phyloP scores from a whole-genome alignment of 2,113 vertebrate species.

The Oenanthe oenanthe region DNA sequence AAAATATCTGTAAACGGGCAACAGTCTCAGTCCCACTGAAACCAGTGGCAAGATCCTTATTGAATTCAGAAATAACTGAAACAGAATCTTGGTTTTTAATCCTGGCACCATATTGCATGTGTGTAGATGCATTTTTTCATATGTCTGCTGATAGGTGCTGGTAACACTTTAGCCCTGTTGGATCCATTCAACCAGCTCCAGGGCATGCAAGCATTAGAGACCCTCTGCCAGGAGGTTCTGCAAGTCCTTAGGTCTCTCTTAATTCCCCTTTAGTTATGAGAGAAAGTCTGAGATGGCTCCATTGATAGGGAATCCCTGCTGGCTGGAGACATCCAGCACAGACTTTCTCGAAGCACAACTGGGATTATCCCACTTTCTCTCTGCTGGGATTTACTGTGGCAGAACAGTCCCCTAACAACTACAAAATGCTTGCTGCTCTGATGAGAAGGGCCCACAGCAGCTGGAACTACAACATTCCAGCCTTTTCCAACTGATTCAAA shows the following conservation, averaged over 20 bases:
- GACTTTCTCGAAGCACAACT: not conserved
- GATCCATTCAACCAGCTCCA: not conserved
- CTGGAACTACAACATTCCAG: not conserved
- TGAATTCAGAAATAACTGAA: not conserved
- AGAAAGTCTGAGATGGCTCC: conserved; percentile 39
- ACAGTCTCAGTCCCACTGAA: not conserved
- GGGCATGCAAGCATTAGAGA: conserved; percentile 23
- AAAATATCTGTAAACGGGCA: not conserved
- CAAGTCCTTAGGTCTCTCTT: not conserved
- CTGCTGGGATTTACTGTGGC: not conserved
- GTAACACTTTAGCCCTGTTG: not conserved
- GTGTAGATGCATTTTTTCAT: not conserved
- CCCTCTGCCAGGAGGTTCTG: not conserved
- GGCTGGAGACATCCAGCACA: not conserved
- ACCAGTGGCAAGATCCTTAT: not conserved
- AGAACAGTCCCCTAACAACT: fast-evolving
- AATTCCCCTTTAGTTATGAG: not conserved
- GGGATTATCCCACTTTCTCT: conserved; percentile 34
- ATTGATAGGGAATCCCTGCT: conserved; percentile 11
- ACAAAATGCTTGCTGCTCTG: not conserved
- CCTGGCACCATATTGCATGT: not conserved
- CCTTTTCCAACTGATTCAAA: not conserved
- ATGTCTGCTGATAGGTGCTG: not conserved
- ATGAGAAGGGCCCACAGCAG: not conserved
- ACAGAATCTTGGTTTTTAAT: not conserved